Conservation (phyloP, 1,140 invertebrate genomes). For the Drosophila aff. region DNA sequence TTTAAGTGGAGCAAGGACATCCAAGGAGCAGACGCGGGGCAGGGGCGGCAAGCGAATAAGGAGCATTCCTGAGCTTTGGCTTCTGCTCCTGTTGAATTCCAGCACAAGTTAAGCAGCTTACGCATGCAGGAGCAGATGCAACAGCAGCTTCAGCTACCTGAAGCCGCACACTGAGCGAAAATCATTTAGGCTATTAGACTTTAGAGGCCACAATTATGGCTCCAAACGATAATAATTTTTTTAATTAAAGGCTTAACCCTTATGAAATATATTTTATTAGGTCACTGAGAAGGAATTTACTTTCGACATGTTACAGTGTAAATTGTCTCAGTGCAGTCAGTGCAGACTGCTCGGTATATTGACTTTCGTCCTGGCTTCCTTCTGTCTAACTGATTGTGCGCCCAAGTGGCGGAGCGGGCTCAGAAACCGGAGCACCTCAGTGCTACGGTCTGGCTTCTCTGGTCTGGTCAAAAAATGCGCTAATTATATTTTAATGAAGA, state of each 20-base stretch:
- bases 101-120: conserved; percentile 76
- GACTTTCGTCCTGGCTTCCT: conserved; percentile 29
- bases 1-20: conserved; percentile 76
- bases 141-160: conserved; percentile 25
- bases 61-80: conserved; percentile 67
- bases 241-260: neutral
- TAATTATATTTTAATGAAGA: conserved; percentile 81
- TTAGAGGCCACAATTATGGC: neutral
- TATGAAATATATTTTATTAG: neutral
- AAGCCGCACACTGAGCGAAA: conserved; percentile 25
- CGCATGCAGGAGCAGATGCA: conserved; percentile 55
- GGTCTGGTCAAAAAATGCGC: conserved; percentile 54
- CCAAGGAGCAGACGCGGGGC: conserved; percentile 1
- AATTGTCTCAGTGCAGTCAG: conserved; percentile 9
- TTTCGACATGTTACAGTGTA: neutral
- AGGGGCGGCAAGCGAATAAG: conserved; percentile 17
- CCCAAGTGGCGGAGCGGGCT: conserved; percentile 13
- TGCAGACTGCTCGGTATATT: conserved; percentile 9
- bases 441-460: conserved; percentile 8
- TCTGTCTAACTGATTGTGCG: conserved; percentile 53
- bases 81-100: conserved; percentile 68
- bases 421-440: conserved; percentile 12
- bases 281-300: neutral
- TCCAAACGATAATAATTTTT: too few relatives aligned
- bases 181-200: neutral